Base-by-base conservation (phyloP, 2,888 invertebrate species). In the Andricus quercusramuli region DNA sequence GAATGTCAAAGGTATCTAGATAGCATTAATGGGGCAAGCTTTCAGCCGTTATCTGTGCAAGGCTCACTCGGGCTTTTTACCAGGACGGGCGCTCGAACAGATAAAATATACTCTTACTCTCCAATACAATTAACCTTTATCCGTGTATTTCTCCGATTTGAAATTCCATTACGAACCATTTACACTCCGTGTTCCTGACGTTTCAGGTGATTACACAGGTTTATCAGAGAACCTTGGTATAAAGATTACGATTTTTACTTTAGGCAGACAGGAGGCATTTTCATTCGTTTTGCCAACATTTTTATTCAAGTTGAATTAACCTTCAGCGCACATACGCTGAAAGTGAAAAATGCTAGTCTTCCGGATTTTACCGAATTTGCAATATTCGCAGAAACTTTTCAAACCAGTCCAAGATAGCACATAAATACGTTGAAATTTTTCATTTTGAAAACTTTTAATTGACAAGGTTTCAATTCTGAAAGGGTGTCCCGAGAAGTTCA, bases 11-110 rank as follows among this genome's bases (percentile, higher is more conserved):
- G 87, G 85, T 90, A 90, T 91, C 91, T 89, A 90, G 90, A 91
- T 91, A 89, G 89, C 89, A 90, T 91, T 91, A 91, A 91, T 91
- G 91, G 91, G 88, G 90, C 91, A 91, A 91, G 91, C 91, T 91
- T 91, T 91, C 91, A 91, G 86, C 88, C 86, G 90, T 90, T 91
- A 91, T 91, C 91, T 90, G 87, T 85, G 86, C 87, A 86, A 89
- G 90, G 88, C 88, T 89, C 89, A 88, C 87, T 88, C 88, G 86
- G 89, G 90, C 90, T 88, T 90, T 88, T 91, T 91, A 91, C 90
- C 87, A 88, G 85, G 84, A 88, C 86, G 85, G 86, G 85, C 88
- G 86, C 87, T 87, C 88, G 85, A 86, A 82, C 87, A 85, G 89
- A 90, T 90, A 90, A 90, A 89, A 89, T 88, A 89, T 86, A 88